Evolutionary conservation across 2,888 invertebrate genomes (phyloP).

Genomic region (Spatulosminthurus flaviceps): DNA sequence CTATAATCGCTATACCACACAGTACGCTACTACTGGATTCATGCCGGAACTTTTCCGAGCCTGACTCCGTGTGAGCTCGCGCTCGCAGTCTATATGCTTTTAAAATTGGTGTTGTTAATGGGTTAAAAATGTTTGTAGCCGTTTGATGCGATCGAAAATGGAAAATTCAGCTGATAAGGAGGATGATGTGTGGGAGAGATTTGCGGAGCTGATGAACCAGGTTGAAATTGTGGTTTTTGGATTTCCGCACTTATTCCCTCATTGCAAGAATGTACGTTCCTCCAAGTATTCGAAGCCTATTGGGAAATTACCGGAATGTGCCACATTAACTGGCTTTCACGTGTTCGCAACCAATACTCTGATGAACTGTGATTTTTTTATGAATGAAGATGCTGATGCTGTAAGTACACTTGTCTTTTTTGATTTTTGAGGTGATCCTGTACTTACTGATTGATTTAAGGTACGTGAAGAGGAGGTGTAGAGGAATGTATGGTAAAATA

Average conservation of each 20-base stretch:
- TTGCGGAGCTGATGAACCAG: conserved; percentile 47
- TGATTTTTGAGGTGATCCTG: background rate
- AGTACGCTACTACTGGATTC: background rate
- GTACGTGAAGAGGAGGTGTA: background rate
- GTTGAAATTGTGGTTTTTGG: conserved; percentile 41
- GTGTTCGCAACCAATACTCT: conserved; percentile 25
- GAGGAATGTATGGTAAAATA: no score
- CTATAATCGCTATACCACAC: no score
- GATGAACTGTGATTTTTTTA: conserved; percentile 38
- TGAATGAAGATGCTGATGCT: background rate
- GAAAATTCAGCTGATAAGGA: conserved; percentile 42
- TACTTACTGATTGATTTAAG: background rate
- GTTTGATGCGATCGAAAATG: conserved; percentile 40
- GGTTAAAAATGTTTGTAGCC: conserved; percentile 34
- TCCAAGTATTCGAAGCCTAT: conserved; percentile 20
- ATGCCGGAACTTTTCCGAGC: background rate
- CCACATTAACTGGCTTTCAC: conserved; percentile 28
- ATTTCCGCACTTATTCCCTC: conserved; percentile 38
- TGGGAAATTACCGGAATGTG: conserved; percentile 40
- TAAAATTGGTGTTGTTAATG: background rate
- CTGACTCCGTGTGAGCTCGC: background rate
- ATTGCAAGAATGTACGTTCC: background rate
- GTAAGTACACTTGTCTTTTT: no score
- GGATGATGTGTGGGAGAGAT: conserved; percentile 51
- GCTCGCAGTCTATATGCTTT: no score